Evolutionary conservation across 2,888 invertebrate genomes (phyloP).

Genomic region (Syritta pipiens): DNA sequence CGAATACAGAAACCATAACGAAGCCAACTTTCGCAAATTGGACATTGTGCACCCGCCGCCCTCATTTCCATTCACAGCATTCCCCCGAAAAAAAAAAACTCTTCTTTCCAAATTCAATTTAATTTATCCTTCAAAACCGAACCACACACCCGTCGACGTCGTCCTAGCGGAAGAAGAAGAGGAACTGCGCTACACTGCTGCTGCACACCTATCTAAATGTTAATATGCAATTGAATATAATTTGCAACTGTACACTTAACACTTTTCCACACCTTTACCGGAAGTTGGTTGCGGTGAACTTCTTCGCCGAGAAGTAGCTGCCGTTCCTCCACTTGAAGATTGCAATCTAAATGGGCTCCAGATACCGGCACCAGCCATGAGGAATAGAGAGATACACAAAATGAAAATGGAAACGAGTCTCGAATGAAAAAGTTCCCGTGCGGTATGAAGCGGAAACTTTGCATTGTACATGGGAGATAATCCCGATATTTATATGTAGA

Average conservation of each 20-base stretch:
- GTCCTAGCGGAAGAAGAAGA: not conserved
- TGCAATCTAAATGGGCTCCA: conserved; percentile 44
- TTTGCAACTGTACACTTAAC: conserved; percentile 66
- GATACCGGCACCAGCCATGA: conserved; percentile 42
- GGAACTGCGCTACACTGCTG: conserved; percentile 16
- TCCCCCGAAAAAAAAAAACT: conserved; percentile 23
- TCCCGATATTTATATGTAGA: conserved; percentile 68
- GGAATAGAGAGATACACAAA: too few relatives aligned
- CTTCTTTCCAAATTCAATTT: conserved; percentile 58
- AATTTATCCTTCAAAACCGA: conserved; percentile 36
- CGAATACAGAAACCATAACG: not conserved
- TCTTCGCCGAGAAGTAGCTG: conserved; percentile 20
- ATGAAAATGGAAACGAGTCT: not conserved
- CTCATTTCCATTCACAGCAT: conserved; percentile 8
- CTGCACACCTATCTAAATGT: conserved; percentile 62
- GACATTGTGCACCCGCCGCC: not conserved
- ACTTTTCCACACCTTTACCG: conserved; percentile 64
- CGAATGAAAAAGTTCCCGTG: conserved; percentile 29
- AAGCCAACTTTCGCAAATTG: conserved; percentile 29
- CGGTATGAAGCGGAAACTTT: conserved; percentile 46
- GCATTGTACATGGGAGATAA: conserved; percentile 63
- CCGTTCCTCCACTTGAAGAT: conserved; percentile 43
- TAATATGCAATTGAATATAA: conserved; percentile 69
- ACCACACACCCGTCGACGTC: not conserved
- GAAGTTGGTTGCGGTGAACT: conserved; percentile 36